Conservation (phyloP, 2,797 vertebrate genomes). For the Tinamus major region DNA sequence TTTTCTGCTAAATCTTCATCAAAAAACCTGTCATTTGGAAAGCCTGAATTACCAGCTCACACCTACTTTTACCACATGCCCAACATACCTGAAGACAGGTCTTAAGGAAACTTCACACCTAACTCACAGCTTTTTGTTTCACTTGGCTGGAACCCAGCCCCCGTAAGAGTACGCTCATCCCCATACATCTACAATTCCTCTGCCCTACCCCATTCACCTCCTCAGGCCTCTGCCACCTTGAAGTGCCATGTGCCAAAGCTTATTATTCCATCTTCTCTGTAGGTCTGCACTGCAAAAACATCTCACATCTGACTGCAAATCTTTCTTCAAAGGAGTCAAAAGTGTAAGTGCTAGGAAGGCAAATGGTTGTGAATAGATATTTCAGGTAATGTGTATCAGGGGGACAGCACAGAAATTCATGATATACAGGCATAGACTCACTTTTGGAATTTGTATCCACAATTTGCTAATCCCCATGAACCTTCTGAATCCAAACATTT, state of each 20-base stretch:
- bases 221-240: fast-evolving
- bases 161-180: fast-evolving
- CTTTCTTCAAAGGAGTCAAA: neutral
- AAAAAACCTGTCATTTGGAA: fast-evolving
- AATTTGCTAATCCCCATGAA: neutral
- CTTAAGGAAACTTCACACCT: neutral
- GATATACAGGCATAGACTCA: neutral
- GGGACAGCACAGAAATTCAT: neutral
- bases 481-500: neutral
- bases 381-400: neutral
- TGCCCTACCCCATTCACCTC: fast-evolving
- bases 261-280: neutral
- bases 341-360: neutral
- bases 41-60: neutral
- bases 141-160: neutral
- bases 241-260: neutral
- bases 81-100: neutral
- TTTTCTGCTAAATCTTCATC: neutral
- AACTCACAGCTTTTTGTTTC: fast-evolving
- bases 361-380: fast-evolving
- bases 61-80: neutral
- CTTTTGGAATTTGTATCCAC: neutral
- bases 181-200: fast-evolving
- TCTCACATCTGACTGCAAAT: neutral
- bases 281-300: neutral